phyloP scores from a whole-genome alignment of 2,797 vertebrate species.

The Sardinella longiceps region DNA sequence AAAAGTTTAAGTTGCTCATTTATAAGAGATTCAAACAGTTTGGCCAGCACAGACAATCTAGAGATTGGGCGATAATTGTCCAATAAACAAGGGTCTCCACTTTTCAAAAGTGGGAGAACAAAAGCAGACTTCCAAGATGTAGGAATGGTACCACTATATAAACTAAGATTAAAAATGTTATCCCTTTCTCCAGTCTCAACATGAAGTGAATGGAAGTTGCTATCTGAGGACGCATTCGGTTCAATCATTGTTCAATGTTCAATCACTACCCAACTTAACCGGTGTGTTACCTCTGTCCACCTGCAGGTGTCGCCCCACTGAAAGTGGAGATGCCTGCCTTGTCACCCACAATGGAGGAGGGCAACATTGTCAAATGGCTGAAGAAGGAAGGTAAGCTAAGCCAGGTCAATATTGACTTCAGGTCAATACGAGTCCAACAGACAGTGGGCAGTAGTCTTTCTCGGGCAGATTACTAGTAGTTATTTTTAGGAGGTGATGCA shows the following conservation, averaged over 20 bases:
- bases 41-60: too few relatives aligned
- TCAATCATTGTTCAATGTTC: slow-evolving; percentile 9
- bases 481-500: not conserved
- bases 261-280: not conserved
- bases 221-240: not conserved
- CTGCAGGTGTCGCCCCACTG: slow-evolving; percentile 79
- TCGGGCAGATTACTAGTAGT: not conserved
- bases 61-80: too few relatives aligned
- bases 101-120: too few relatives aligned
- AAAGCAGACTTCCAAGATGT: too few relatives aligned
- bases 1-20: too few relatives aligned
- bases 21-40: too few relatives aligned
- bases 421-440: not conserved
- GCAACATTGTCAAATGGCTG: slow-evolving; percentile 95
- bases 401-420: too few relatives aligned
- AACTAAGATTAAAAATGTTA: too few relatives aligned
- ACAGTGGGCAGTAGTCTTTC: not conserved
- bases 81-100: too few relatives aligned
- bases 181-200: too few relatives aligned
- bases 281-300: slow-evolving; percentile 36
- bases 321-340: slow-evolving; percentile 94
- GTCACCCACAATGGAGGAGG: slow-evolving; percentile 98
- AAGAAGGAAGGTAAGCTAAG: slow-evolving; percentile 96
- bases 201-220: not conserved
- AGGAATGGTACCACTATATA: too few relatives aligned